Evolutionary conservation across 2,797 vertebrate genomes (phyloP), one percentile per base, ranked within the genome.

Genomic region (Hippocampus kuda): DNA sequence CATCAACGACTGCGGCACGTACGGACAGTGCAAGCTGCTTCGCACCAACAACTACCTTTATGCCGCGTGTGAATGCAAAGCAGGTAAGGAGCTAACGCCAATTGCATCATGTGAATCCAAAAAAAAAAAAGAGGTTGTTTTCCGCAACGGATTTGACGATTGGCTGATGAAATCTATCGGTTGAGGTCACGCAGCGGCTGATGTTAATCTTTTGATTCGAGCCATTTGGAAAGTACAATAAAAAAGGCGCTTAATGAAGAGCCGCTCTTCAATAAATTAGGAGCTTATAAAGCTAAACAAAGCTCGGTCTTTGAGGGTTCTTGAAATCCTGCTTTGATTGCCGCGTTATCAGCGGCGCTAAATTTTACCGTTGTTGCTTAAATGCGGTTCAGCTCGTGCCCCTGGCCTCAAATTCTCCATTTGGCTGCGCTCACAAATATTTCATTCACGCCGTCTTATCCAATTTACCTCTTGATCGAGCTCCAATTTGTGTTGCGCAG

Each of bases 41-140:
- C 94, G 97, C 78, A 97, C 96, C 71, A 97, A 97, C 89, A 98
- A 97, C 90, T 99, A 95, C 85, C 89, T 99, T 81, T 98, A 97
- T 0, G 96, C 97, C 0, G 96, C 96, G 46, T 99, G 97, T 77
- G 96, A 98, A 90, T 99, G 97, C 91, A 97, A 97, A 92, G 97
- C 97, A 78, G 97, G 97, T 99, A 79, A 78, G 2, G 9, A 0
- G 38, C 34, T 8, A 38, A 38, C 7, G 34, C 34, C 34, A 61
- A 61, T 38, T 20, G 12, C 27, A 42, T 42, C 61, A 68, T 65
- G 62, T 69, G 74, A 38, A 38, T 38, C 6, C 1, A 38, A 38
- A 38, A 34, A 34, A 34, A 34, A 34, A 34, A 38, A 34, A 34
- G 6, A 38, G 34, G 42, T 72, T 72, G 65, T 70, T 53, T 20